phyloP scores from a whole-genome alignment of 2,888 invertebrate genomes.

The Seira ritae region DNA sequence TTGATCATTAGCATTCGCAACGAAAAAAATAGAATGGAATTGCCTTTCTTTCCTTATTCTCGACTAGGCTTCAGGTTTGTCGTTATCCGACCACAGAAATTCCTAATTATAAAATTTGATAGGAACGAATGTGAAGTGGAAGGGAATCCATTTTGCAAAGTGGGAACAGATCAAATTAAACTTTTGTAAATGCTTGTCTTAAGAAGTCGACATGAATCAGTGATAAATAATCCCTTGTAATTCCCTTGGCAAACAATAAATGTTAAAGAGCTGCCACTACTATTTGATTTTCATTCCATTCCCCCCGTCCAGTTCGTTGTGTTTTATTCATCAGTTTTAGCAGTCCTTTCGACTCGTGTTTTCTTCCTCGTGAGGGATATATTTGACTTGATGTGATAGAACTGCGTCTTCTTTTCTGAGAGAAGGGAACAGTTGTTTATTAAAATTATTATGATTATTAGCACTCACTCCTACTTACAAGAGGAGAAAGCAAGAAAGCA shows the following conservation, averaged over 20 bases:
- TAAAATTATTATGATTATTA: conserved; percentile 14
- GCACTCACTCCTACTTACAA: not conserved
- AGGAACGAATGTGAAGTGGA: no score
- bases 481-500: not conserved
- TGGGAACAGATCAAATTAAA: no score
- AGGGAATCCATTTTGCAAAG: no score
- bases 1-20: not conserved
- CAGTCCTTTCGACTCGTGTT: not conserved
- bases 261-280: no score
- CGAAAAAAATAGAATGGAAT: not conserved
- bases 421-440: conserved; percentile 12
- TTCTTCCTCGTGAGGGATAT: not conserved
- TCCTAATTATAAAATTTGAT: no score
- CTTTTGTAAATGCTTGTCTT: no score
- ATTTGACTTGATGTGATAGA: not conserved
- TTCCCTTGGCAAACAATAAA: conserved; percentile 1
- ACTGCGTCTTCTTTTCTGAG: not conserved
- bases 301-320: not conserved
- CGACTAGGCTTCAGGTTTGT: not conserved
- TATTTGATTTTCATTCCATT: no score
- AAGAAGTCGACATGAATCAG: no score
- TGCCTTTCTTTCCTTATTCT: not conserved
- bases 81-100: no score
- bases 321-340: not conserved
- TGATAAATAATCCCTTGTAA: not conserved